These are phyloP conservation scores for Melanophora roralis DNA, from an alignment of 2,888 invertebrate species.

Conservation along the genomic window DNA sequence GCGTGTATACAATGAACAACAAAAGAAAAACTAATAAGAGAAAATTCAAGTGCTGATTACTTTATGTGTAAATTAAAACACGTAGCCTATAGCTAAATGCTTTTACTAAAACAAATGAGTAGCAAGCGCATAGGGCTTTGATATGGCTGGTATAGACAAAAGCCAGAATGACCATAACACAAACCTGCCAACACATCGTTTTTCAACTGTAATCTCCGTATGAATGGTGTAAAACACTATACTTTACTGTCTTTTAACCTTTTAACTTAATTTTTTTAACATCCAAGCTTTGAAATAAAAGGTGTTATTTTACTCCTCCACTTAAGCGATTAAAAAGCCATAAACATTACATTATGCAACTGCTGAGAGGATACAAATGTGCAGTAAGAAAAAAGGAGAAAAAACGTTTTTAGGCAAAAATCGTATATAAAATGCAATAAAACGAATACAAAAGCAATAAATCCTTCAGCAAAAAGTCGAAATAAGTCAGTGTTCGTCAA, in stretches of 20 bases:
- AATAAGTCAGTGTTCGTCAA: no score
- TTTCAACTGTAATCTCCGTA: slow-evolving; percentile 52
- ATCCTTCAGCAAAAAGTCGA: no score
- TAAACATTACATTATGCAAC: slow-evolving; percentile 46
- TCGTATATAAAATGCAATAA: not conserved
- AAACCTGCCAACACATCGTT: slow-evolving; percentile 39
- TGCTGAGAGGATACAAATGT: slow-evolving; percentile 48
- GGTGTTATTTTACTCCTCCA: not conserved
- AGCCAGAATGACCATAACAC: not conserved
- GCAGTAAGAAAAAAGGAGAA: slow-evolving; percentile 8
- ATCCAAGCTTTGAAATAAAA: slow-evolving; percentile 7
- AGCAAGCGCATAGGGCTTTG: no score
- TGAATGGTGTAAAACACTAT: slow-evolving; percentile 31
- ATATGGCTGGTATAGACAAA: not conserved
- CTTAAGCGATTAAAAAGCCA: not conserved
- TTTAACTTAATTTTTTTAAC: not conserved
- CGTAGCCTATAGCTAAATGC: no score
- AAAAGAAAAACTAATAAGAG: no score
- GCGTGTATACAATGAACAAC: no score
- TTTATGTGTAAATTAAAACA: no score
- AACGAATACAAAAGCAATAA: no score
- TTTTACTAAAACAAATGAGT: no score
- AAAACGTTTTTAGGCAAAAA: not conserved
- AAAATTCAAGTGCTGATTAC: no score
- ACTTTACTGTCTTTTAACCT: slow-evolving; percentile 19